Conservation (phyloP, 2,797 vertebrate species). For the Epinephelus awoara region DNA sequence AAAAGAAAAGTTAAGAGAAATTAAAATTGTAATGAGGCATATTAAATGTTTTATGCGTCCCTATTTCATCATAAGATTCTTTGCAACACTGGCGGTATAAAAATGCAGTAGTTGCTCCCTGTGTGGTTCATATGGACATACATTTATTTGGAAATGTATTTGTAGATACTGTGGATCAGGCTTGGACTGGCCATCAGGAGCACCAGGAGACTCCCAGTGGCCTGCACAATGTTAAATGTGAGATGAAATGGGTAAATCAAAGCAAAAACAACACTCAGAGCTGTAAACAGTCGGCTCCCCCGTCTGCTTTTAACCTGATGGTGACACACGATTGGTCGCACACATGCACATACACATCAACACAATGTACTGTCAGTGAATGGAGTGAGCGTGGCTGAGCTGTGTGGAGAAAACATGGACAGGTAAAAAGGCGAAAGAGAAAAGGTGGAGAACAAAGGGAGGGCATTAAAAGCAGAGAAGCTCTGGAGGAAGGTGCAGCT, state of each 20-base stretch:
- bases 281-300: background rate
- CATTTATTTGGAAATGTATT: background rate
- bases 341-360: background rate
- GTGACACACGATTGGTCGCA: background rate
- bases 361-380: background rate
- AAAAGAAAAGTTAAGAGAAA: background rate
- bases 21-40: background rate
- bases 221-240: background rate
- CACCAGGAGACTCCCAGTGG: background rate
- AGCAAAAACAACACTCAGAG: background rate
- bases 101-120: background rate
- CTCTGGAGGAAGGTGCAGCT: background rate
- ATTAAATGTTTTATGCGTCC: background rate
- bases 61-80: background rate
- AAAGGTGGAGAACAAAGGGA: no score
- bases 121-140: background rate
- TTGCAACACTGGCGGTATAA: background rate
- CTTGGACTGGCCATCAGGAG: background rate
- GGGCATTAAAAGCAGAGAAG: no score
- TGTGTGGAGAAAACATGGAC: background rate
- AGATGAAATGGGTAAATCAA: conserved; percentile 9
- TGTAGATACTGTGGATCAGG: background rate
- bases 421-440: background rate
- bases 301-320: background rate
- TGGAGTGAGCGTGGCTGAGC: background rate